Evolutionary conservation across 2,888 invertebrate genomes (phyloP), one percentile per base, ranked within the genome.

Genomic region (Drosophila nigritarsus): DNA sequence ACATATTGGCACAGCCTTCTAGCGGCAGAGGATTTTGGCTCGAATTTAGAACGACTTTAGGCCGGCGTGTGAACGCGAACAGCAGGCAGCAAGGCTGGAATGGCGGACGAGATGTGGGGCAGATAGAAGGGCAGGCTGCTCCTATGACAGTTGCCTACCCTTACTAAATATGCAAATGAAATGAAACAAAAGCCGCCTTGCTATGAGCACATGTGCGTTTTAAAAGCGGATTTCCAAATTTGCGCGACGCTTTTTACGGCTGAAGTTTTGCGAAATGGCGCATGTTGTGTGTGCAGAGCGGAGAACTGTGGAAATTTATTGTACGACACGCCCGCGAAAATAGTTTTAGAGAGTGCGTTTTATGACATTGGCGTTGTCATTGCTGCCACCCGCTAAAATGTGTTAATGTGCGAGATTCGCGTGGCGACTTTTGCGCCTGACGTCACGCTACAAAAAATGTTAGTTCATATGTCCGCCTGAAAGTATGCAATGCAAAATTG

Each of bases 281-380:
- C 15, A 15, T 29, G 40, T 40, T 30, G 29, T 29, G 40, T n/a
- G 18, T 18, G 38, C 3, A 3, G 13, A 9, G 34, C 3, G 29
- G 56, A 18, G 5, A 7, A 27, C 20, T 48, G 50, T 20, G 24
- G 32, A 66, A 79, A 83, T 87, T 87, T 83, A 85, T 83, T 83
- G 82, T 76, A 65, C 67, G 83, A 87, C 87, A 85, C 81, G 84
- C 78, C 82, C 73, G 74, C 65, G 85, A 82, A 84, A 87, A 86
- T 86, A 86, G 87, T 87, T 86, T 86, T 82, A 73, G 73, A 73
- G 78, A 88, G 81, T 86, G 80, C 87, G 83, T 86, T 84, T 86
- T 83, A 87, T 78, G 78, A 45, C 73, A 40, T 48, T 50, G 69
- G 24, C 38, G 42, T 60, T 45, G 56, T 36, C 38, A 27, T 45